Evolutionary conservation across 2,888 invertebrate genomes (phyloP).

Genomic region (Aspidiotus destructor): DNA sequence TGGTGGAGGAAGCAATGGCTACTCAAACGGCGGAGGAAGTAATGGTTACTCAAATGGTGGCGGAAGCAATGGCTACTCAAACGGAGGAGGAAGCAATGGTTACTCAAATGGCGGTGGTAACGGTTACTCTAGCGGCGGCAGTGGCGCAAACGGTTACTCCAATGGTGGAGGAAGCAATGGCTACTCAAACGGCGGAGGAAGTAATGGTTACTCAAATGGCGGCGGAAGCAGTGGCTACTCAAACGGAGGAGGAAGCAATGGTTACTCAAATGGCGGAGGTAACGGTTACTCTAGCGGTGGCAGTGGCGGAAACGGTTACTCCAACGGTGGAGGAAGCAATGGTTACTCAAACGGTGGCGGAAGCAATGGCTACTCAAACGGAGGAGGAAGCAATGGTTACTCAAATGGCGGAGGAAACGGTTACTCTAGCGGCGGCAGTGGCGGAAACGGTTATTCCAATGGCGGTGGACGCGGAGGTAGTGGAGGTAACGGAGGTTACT

Average conservation of each 20-base stretch:
- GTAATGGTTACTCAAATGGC: background rate
- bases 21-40: slow-evolving; percentile 1
- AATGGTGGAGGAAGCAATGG: slow-evolving; percentile 9
- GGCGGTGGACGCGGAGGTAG: slow-evolving; percentile 5
- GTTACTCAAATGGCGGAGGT: slow-evolving; percentile 20
- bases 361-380: too few species aligned
- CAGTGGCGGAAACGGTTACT: background rate
- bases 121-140: too few species aligned
- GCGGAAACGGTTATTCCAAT: background rate
- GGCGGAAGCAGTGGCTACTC: slow-evolving; percentile 1
- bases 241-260: background rate
- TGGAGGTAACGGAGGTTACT: slow-evolving; percentile 1
- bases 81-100: too few species aligned
- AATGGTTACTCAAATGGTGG: background rate
- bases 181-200: background rate
- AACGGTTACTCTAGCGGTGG: background rate
- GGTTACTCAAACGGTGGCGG: background rate
- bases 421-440: background rate
- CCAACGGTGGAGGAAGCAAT: background rate
- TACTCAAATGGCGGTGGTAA: too few species aligned
- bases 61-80: background rate
- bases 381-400: slow-evolving; percentile 15
- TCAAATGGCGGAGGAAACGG: slow-evolving; percentile 11
- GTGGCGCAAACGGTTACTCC: slow-evolving; percentile 15
- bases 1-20: background rate